phyloP scores from a whole-genome alignment of 1,140 invertebrate genomes.

The Cotesia glomerata region DNA sequence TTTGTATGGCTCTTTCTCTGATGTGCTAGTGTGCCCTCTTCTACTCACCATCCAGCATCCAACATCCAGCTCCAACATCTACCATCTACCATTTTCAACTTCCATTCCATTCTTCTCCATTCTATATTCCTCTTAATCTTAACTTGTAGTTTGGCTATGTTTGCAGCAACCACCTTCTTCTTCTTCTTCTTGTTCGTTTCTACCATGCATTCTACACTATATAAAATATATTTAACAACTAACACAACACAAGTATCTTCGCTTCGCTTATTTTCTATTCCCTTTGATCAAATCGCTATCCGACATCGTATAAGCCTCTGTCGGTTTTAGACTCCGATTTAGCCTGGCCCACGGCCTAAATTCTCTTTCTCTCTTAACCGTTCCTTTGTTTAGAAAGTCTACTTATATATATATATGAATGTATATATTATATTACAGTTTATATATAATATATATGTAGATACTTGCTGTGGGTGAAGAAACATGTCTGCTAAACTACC shows the following conservation, averaged over 20 bases:
- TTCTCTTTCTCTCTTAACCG: slow-evolving; percentile 4
- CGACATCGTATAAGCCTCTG: not conserved
- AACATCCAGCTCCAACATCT: too few relatives aligned
- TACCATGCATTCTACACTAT: not conserved
- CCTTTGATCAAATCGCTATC: slow-evolving; percentile 26
- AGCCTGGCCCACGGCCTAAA: slow-evolving; percentile 26
- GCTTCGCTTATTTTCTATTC: slow-evolving; percentile 15
- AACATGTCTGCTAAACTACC: not conserved
- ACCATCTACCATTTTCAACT: too few relatives aligned
- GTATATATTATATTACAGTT: not conserved
- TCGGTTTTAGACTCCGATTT: slow-evolving; percentile 21
- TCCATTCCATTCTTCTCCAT: too few relatives aligned
- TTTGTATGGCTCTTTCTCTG: too few relatives aligned
- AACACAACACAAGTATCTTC: not conserved
- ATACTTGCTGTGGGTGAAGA: not conserved
- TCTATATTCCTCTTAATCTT: not conserved
- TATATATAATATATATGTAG: not conserved
- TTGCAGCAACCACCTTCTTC: not conserved
- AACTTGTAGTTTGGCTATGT: not conserved
- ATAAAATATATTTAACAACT: too few relatives aligned
- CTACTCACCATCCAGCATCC: too few relatives aligned
- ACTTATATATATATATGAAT: not conserved
- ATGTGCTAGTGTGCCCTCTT: too few relatives aligned
- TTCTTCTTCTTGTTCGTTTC: too few relatives aligned
- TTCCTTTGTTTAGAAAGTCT: slow-evolving; percentile 29